Evolutionary conservation across 2,113 vertebrate species (phyloP), one percentile per base, ranked within the genome.

Genomic region (Procavia capensis): DNA sequence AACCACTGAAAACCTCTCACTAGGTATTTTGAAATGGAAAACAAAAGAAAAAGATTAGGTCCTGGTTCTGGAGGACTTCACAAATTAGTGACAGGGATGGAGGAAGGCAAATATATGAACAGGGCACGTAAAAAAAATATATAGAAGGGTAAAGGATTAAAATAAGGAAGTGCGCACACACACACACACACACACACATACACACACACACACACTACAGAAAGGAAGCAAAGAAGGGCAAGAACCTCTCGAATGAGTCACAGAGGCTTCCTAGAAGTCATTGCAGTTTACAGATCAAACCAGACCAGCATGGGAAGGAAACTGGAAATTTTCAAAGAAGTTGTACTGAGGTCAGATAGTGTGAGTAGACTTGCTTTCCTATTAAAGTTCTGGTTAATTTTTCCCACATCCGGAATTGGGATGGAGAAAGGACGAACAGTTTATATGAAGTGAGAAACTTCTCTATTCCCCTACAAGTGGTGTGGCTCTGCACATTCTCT

Each of bases 401-500:
- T 89, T 78, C 57, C 93, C 93, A 97, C 88, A 87, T 96, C 89
- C 13, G 34, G 86, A 82, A 66, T 93, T 63, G 29, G 41, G 41
- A 22, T 90, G 66, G 24, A 97, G 92, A 93, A 90, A 0, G 0
- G 80, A 86, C 43, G 83, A 63, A 88, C 68, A 6, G 70, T 86
- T 88, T 90, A 78, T 0, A 0, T 68, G 74, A 97, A 96, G 95
- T 1, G 4, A 83, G 82, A 34, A 54, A 80, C 88, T 63, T 47
- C 45, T 93, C n/a, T 41, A 24, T 75, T 79, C 6, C 3, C 54
- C 68, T 87, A 29, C 29, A 76, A 96, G 84, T 78, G 76, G 24
- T 39, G 70, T 10, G 39, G 24, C 9, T 97, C 95, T 96, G 36
- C 89, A n/a, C 90, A 70, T 78, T 61, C 95, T 96, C 96, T 93